Percentiles rank a stretch among this genome's conserved stretches.
Conservation (phyloP, 2,113 vertebrate species). For the Scalopus aquaticus region DNA sequence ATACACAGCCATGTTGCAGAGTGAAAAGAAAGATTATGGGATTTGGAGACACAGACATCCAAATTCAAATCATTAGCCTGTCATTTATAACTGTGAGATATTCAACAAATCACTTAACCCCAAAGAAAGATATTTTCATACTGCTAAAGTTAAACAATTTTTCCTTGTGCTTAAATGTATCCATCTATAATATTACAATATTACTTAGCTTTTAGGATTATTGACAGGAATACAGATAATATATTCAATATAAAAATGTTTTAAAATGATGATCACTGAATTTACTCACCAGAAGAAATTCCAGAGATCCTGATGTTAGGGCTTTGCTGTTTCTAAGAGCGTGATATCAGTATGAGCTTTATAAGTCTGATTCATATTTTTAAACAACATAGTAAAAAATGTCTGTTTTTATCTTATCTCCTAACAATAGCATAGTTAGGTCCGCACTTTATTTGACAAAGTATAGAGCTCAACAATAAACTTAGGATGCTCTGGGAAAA, state of each 20-base stretch:
- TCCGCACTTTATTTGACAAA: background rate
- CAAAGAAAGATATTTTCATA: background rate
- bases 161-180: background rate
- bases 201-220: background rate
- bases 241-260: background rate
- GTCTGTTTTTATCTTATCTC: background rate
- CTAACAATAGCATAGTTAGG: background rate
- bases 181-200: background rate
- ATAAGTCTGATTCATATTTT: background rate
- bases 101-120: background rate
- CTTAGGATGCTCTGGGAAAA: background rate
- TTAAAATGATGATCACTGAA: background rate
- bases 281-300: conserved; percentile 8
- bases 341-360: background rate
- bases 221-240: conserved; percentile 12
- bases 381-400: background rate
- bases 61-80: background rate
- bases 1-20: background rate
- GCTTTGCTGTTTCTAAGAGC: background rate
- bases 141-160: background rate
- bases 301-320: background rate
- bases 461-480: background rate
- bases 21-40: background rate
- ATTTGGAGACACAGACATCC: background rate
- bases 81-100: background rate